Base-by-base conservation (phyloP, 2,797 vertebrate species). In the Chromobotia macracanthus region DNA sequence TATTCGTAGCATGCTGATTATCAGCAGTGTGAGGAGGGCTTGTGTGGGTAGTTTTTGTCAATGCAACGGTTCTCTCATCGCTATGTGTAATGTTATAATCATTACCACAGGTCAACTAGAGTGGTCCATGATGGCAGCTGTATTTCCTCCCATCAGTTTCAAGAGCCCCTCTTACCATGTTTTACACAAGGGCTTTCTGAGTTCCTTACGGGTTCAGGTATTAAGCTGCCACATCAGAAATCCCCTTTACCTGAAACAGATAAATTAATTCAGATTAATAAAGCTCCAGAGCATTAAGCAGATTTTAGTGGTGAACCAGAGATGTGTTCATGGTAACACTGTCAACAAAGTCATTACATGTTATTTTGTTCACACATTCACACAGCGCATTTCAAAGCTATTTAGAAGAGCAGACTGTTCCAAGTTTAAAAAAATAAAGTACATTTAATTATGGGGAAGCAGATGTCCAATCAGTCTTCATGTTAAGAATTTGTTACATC, bases 1-100 rank as follows among this genome's bases (percentile, higher is more conserved):
- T 89, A 96, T 93, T 86, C 97, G 96, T 94, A 96, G 95, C 97
- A 98, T 97, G 94, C 90, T 96, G 95, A 61, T 28, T 89, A 90
- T 88, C 77, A 61, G 79, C 71, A 72, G 8, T 79, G 86, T 69
- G 21, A 53, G 66, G 86, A 71, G 28, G 48, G 48, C 16, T 13
- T 77, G 48, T 13, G 65, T n/a, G 18, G 53, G 41, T 65, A 35
- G 41, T 80, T 53, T 77, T 75, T 44, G 77, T 86, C 82, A 84
- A 78, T 71, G 77, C 38, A 58, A 50, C 77, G 1, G 55, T 67
- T 66, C 28, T 68, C 56, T 67, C 64, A 55, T 38, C 46, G 63
- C 64, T 61, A 41, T 69, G 25, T 80, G 69, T 80, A 67, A 67
- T 67, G 64, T 77, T 41, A 7, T 73, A 21, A 15, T n/a, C 19